These are phyloP conservation scores for Danio tinwini DNA, from an alignment of 2,797 vertebrate species.

Conservation along the genomic window DNA sequence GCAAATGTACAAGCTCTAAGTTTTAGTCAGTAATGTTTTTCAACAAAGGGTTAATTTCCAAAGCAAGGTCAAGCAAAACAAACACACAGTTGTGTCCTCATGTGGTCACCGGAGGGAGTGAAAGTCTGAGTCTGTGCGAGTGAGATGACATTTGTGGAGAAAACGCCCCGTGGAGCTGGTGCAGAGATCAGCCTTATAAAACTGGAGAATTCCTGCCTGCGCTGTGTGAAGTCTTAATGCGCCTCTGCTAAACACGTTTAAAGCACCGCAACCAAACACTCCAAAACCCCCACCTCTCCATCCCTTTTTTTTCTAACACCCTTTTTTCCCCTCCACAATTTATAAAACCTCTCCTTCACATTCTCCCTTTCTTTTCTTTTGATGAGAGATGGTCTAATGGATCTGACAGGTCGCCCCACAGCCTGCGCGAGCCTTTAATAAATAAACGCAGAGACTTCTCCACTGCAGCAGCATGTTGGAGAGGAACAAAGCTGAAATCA, in stretches of 20 bases:
- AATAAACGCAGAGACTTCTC: slow-evolving; percentile 46
- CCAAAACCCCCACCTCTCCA: not conserved
- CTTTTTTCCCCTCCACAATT: slow-evolving; percentile 1
- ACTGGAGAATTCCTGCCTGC: slow-evolving; percentile 40
- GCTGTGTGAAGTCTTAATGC: slow-evolving; percentile 8
- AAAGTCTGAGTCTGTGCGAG: not conserved
- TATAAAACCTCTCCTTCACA: slow-evolving; percentile 28
- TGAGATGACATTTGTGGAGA: slow-evolving; percentile 27
- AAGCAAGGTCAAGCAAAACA: not conserved
- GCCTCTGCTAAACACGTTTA: slow-evolving; percentile 30
- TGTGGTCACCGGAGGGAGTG: slow-evolving; percentile 5
- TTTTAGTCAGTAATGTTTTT: not conserved
- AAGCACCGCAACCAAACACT: slow-evolving; percentile 14
- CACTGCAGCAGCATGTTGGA: slow-evolving; percentile 20
- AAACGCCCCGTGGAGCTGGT: slow-evolving; percentile 5
- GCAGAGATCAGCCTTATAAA: slow-evolving; percentile 38
- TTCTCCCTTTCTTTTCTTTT: slow-evolving; percentile 20
- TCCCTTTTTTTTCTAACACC: not conserved
- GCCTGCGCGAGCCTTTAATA: slow-evolving; percentile 49
- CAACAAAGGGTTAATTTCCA: not conserved
- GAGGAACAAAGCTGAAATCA: slow-evolving; percentile 56
- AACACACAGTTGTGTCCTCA: not conserved
- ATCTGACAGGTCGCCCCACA: slow-evolving; percentile 40
- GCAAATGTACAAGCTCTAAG: not conserved
- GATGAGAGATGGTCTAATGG: slow-evolving; percentile 46